These are phyloP conservation scores for Paramormyrops kingsleyae DNA, from an alignment of 2,113 vertebrate species.

Conservation along the genomic window DNA sequence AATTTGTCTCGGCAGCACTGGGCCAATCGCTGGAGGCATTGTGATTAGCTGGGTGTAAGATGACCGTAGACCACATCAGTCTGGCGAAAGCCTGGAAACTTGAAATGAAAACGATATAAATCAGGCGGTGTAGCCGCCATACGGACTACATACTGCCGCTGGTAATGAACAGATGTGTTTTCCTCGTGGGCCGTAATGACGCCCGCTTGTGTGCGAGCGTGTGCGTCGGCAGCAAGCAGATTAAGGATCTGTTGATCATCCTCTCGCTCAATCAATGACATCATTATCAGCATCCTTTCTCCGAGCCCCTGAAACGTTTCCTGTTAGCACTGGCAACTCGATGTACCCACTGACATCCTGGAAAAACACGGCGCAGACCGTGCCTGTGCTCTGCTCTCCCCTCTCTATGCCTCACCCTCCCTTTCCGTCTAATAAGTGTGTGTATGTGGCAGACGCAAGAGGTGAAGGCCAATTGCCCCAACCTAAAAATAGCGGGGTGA, in stretches of 20 bases:
- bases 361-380: neutral
- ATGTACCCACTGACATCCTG: neutral
- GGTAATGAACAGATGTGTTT: neutral
- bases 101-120: neutral
- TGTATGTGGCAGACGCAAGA: neutral
- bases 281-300: neutral
- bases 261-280: neutral
- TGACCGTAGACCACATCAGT: neutral
- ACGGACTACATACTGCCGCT: neutral
- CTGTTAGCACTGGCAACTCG: neutral
- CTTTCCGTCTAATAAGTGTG: neutral
- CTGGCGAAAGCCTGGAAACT: neutral
- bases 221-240: neutral
- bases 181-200: neutral
- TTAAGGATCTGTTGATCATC: neutral
- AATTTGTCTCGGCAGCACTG: neutral
- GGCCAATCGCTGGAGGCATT: neutral
- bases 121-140: neutral
- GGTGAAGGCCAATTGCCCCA: neutral
- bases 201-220: neutral
- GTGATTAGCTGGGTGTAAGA: neutral
- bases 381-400: neutral
- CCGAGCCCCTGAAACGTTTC: neutral
- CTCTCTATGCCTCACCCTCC: neutral
- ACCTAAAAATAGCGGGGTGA: slow-evolving; percentile 3